Evolutionary conservation across 2,113 vertebrate species (phyloP).

Genomic region (Dipodomys ordii): DNA sequence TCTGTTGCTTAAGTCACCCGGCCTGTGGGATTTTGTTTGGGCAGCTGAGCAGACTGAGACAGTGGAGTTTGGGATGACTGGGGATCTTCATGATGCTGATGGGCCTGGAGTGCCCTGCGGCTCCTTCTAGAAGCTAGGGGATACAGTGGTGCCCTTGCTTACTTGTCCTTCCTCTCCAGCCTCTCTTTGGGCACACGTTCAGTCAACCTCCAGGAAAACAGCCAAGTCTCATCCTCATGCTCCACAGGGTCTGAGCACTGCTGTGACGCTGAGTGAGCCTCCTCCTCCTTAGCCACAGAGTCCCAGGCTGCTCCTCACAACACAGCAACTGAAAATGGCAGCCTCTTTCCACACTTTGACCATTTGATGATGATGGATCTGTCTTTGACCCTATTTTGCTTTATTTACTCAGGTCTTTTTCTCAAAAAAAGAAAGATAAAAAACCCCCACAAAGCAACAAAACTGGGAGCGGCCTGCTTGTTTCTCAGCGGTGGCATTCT

Average conservation of each 20-base stretch:
- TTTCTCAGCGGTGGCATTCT: neutral
- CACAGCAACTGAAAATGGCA: no score
- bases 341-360: neutral
- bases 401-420: neutral
- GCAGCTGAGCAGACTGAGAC: neutral
- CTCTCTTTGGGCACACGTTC: neutral
- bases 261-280: neutral
- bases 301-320: neutral
- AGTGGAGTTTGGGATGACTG: neutral
- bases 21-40: neutral
- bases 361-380: no score
- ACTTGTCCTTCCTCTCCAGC: neutral
- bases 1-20: neutral
- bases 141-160: neutral
- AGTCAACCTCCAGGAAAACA: neutral
- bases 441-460: no score
- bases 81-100: fast-evolving
- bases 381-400: fast-evolving
- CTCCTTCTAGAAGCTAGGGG: no score
- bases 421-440: neutral
- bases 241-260: no score
- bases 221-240: neutral
- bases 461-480: neutral
- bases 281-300: no score
- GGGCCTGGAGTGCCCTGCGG: no score